Base-by-base conservation (phyloP, 2,797 vertebrate species). In the Emys orbicularis region DNA sequence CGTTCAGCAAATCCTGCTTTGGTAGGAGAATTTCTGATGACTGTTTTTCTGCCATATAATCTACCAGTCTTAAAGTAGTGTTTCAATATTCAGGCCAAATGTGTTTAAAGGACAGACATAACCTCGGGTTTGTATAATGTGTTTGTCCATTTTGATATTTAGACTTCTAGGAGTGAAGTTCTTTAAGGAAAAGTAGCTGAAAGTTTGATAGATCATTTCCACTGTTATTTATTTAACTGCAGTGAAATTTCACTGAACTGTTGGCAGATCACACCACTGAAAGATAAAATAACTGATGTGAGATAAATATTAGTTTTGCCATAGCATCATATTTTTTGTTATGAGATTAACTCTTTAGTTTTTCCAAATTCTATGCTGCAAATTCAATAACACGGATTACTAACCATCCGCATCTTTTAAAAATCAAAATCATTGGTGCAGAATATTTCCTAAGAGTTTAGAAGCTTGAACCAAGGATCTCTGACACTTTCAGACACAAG, bases 331-430 rank as follows among this genome's bases (percentile, higher is more conserved):
- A 6, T 80, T 1, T 44, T 80, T 6, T 77, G 54, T 15, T 29
- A 25, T 81, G 88, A 52, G 92, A 31, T 49, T 47, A 77, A 29
- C 18, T 90, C 31, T 54, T 84, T 6, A 72, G n/a, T 1, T 1
- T 50, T 91, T 87, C 27, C 85, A 72, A 83, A 13, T 19, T 92
- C 29, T 87, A 44, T 92, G 56, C 82, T 84, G n/a, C 84, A 50
- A 84, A 52, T 79, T 34, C 88, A 61, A 47, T 90, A 72, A 44
- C 16, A 52, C 79, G 82, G 8, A 18, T 57, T 25, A 76, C 49
- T 79, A 68, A 37, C 12, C 31, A 50, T 13, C 47, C 1, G 0
- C 54, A 72, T 10, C 31, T 44, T 92, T 85, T 61, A 61, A 61
- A 3, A 1, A 41, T 53, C 68, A 13, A 85, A 23, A 84, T 90